Base-by-base conservation (phyloP, 2,797 vertebrate species). In the Remorina albescens region DNA sequence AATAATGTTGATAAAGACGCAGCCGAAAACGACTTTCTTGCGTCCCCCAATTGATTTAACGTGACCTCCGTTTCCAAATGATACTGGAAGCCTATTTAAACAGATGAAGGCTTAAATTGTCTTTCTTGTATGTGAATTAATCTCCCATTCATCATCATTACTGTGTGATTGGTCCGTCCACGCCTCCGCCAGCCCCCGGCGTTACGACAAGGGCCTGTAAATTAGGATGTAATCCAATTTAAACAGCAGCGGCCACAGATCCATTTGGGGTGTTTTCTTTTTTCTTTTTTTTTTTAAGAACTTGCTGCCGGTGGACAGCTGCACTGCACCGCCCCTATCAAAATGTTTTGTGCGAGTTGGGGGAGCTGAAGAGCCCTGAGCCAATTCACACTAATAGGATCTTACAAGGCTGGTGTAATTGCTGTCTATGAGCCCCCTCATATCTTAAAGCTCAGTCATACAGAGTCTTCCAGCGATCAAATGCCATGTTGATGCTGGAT, bases 91-190 rank as follows among this genome's bases (percentile, higher is more conserved):
- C 94, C 96, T 96, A 95, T 98, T 98, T 98, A 98, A 98, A 97
- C 97, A 99, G 96, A 98, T 96, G 97, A 98, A 97, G 95, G 96
- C 94, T 95, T 97, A 97, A 97, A 98, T 97, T 98, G 98, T 96
- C 95, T 96, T 95, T 95, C 97, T 97, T 98, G 96, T 97, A 96
- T 96, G 95, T 95, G 96, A 96, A 97, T 99, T 99, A 99, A 99
- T 99, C 96, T 96, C 96, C 94, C 97, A 98, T 99, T 99, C 96
- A 98, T 99, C 98, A 98, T 99, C 97, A 97, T 99, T 99, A 99
- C 93, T 89, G 91, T 92, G 95, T 95, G 96, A 97, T 96, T 95
- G 96, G 95, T 96, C 95, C 93, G 95, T 96, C 95, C 96, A 97
- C 94, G 94, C 95, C 95, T 95, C 92, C 94, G 92, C 93, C 96